phyloP scores from a whole-genome alignment of 2,113 vertebrate species.

The Anguilla rostrata region DNA sequence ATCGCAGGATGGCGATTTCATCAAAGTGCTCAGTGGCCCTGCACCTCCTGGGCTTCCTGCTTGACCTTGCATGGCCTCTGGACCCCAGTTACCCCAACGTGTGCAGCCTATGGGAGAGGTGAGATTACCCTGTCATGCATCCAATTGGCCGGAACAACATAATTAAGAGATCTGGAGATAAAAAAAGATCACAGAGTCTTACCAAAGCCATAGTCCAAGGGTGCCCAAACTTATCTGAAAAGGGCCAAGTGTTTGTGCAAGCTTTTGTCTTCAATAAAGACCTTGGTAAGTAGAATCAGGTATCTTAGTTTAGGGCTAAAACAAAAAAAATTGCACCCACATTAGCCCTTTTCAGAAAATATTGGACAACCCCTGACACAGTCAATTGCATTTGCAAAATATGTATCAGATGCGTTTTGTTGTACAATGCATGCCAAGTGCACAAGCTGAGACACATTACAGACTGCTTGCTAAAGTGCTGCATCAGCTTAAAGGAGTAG shows the following conservation, averaged over 20 bases:
- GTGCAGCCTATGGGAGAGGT: slow-evolving; percentile 96
- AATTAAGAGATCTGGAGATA: not conserved
- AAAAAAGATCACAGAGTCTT: not conserved
- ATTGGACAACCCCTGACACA: not conserved
- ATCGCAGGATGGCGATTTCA: slow-evolving; percentile 59
- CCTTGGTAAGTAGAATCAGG: too few relatives aligned
- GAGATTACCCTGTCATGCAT: slow-evolving; percentile 36
- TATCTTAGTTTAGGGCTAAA: too few relatives aligned
- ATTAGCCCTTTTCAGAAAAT: not conserved
- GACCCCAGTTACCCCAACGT: slow-evolving; percentile 80
- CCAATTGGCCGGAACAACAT: not conserved
- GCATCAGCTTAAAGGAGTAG: too few relatives aligned
- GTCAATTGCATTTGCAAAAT: not conserved
- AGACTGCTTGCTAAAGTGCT: too few relatives aligned
- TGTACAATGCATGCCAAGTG: not conserved
- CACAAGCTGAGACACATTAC: too few relatives aligned
- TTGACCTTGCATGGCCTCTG: slow-evolving; percentile 62
- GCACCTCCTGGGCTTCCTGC: slow-evolving; percentile 53
- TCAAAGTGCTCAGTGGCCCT: slow-evolving; percentile 48
- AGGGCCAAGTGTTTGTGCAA: not conserved
- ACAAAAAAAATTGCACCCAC: too few relatives aligned
- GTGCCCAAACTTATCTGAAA: not conserved
- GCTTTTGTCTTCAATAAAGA: too few relatives aligned
- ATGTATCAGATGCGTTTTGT: not conserved
- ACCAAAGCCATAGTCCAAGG: not conserved